Evolutionary conservation across 1,140 invertebrate genomes (phyloP).

Genomic region (Bombus superbus): DNA sequence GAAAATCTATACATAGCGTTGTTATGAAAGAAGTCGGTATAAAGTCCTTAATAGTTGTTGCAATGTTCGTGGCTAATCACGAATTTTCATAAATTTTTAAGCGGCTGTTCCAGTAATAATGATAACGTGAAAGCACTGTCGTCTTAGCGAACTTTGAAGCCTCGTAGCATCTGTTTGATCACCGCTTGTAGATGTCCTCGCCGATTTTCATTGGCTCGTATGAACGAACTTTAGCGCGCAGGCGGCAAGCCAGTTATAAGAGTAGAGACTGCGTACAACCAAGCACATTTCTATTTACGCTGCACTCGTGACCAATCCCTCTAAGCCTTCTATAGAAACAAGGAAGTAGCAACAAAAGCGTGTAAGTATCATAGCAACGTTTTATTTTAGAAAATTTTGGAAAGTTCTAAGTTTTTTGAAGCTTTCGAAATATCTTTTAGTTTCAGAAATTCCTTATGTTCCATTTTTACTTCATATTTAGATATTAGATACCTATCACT

Average conservation of each 20-base stretch:
- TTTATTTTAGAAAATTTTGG: neutral
- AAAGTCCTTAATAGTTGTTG: neutral
- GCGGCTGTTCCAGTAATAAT: too few species aligned
- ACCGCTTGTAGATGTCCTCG: neutral
- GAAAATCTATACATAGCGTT: neutral
- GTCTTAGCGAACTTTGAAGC: conserved; percentile 41
- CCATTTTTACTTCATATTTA: neutral
- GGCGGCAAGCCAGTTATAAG: conserved; percentile 53
- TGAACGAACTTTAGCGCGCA: conserved; percentile 49
- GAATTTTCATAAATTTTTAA: neutral
- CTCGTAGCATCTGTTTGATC: conserved; percentile 2
- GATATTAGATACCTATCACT: neutral
- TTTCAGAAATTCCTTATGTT: neutral
- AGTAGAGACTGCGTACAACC: conserved; percentile 16
- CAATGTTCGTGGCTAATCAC: neutral
- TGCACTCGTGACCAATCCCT: neutral
- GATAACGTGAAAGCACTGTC: conserved; percentile 21
- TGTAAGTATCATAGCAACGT: conserved; percentile 25
- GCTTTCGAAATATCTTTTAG: neutral
- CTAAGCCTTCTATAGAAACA: neutral
- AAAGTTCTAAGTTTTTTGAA: too few species aligned
- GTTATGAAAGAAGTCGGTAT: neutral
- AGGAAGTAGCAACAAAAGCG: neutral
- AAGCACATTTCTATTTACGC: conserved; percentile 30
- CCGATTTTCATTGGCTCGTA: conserved; percentile 56